These are phyloP conservation scores for Zosterops hypoxanthus DNA, from an alignment of 2,113 vertebrate genomes.

Conservation along the genomic window DNA sequence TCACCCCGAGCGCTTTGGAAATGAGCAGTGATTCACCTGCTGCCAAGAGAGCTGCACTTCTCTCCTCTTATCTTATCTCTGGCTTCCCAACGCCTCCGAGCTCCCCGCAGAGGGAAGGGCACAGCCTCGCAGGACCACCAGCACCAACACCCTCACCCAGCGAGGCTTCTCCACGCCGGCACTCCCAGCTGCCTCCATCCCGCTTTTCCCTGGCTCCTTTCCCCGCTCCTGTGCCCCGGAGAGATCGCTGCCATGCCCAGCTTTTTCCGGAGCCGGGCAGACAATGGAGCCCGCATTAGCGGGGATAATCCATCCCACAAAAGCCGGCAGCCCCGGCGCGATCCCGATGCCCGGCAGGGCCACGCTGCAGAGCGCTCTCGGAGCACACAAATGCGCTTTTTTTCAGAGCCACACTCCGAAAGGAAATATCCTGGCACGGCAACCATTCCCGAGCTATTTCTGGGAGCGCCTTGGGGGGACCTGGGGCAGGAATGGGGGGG, in stretches of 20 bases:
- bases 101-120: not conserved
- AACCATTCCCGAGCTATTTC: not conserved
- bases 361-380: not conserved
- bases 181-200: rapidly evolving
- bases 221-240: not conserved
- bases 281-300: not conserved
- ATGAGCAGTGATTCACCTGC: not conserved
- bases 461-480: not conserved
- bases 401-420: not conserved
- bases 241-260: not conserved
- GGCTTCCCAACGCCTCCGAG: not conserved
- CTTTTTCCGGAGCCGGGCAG: not conserved
- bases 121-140: not conserved
- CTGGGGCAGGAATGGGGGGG: not conserved
- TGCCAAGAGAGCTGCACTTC: not conserved
- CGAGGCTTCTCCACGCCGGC: rapidly evolving
- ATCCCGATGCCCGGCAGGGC: not conserved
- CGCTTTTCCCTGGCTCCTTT: not conserved
- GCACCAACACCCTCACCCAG: not conserved
- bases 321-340: not conserved
- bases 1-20: not conserved
- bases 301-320: not conserved
- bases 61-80: not conserved
- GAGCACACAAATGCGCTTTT: not conserved
- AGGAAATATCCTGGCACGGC: not conserved